Percentiles rank a stretch among this genome's conserved stretches.
Conservation (phyloP, 2,113 vertebrate genomes). For the Proterorhinus semilunaris region DNA sequence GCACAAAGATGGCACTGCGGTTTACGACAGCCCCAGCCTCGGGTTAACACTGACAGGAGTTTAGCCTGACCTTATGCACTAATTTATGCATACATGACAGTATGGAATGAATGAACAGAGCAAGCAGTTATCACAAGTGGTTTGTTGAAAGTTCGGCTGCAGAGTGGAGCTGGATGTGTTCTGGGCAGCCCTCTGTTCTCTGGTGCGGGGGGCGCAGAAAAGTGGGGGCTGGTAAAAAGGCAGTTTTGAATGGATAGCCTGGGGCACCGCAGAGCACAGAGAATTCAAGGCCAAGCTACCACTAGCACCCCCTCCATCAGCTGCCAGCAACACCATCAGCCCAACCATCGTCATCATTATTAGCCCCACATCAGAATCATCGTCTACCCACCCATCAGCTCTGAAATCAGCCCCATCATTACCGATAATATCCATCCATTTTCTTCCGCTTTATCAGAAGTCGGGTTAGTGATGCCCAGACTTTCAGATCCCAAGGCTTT, state of each 20-base stretch:
- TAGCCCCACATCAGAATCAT: not conserved
- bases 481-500: no score
- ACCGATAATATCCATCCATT: no score
- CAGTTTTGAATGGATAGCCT: slow-evolving; percentile 55
- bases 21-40: slow-evolving; percentile 21
- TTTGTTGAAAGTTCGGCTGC: slow-evolving; percentile 31
- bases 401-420: not conserved
- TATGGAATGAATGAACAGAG: slow-evolving; percentile 25
- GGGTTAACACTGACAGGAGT: slow-evolving; percentile 56
- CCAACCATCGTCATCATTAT: not conserved
- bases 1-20: slow-evolving; percentile 56
- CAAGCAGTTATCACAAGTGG: slow-evolving; percentile 15
- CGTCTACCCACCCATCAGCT: not conserved
- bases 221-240: slow-evolving; percentile 61
- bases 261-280: slow-evolving; percentile 52
- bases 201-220: slow-evolving; percentile 41
- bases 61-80: slow-evolving; percentile 20
- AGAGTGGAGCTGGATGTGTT: slow-evolving; percentile 31
- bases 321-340: not conserved
- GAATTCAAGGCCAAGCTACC: slow-evolving; percentile 39
- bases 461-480: no score
- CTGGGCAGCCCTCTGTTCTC: slow-evolving; percentile 48
- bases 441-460: no score
- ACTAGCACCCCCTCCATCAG: slow-evolving; percentile 20
- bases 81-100: not conserved